Evolutionary conservation across 2,888 invertebrate genomes (phyloP).

Genomic region (Drosophila anceps): DNA sequence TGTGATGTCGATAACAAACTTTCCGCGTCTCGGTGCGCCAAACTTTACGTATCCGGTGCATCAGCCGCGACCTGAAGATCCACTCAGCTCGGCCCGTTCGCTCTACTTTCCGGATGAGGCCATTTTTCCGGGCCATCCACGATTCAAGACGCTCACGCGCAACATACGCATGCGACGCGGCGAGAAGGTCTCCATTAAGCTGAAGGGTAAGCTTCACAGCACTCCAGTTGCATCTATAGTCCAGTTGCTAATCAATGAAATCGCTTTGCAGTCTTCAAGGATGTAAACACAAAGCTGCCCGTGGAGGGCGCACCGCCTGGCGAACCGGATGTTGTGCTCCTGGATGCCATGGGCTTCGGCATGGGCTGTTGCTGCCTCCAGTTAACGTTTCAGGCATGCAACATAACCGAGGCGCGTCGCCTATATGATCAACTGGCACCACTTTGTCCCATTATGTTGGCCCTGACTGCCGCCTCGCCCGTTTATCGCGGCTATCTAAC

Average conservation of each 20-base stretch:
- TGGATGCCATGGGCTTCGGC: slow-evolving; percentile 99
- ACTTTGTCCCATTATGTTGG: slow-evolving; percentile 98
- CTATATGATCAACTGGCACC: slow-evolving; percentile 99
- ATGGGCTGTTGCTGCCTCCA: slow-evolving; percentile 99
- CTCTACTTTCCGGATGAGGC: slow-evolving; percentile 97
- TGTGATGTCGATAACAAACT: slow-evolving; percentile 96
- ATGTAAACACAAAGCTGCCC: slow-evolving; percentile 93
- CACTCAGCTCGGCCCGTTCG: slow-evolving; percentile 91
- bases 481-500: slow-evolving; percentile 96
- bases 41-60: slow-evolving; percentile 93
- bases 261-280: slow-evolving; percentile 91
- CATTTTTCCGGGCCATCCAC: slow-evolving; percentile 97
- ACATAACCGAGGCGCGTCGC: slow-evolving; percentile 97
- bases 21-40: slow-evolving; percentile 95
- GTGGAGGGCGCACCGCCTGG: slow-evolving; percentile 93
- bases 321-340: slow-evolving; percentile 95
- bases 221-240: no score
- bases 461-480: slow-evolving; percentile 98
- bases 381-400: slow-evolving; percentile 96
- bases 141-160: slow-evolving; percentile 95
- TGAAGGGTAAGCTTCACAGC: slow-evolving; percentile 90
- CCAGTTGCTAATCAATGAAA: not conserved
- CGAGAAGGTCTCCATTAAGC: slow-evolving; percentile 97
- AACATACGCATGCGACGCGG: slow-evolving; percentile 97
- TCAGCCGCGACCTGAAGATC: slow-evolving; percentile 89